A percentile compares a stretch with the other conserved stretches of the same genome.
Conservation (phyloP, 1,140 invertebrate species). For the Calephelis nemesis region DNA sequence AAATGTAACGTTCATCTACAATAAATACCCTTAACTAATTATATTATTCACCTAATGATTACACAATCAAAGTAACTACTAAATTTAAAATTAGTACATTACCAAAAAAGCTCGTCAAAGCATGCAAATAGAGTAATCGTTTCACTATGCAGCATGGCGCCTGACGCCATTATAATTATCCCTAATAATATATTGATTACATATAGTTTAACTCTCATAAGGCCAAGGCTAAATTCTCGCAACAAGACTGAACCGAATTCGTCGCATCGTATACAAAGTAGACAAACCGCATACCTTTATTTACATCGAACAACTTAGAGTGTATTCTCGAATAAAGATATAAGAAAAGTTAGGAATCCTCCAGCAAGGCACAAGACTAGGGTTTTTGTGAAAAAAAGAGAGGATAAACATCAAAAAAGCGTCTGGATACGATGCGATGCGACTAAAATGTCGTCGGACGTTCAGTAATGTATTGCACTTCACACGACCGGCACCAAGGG, state of each 20-base stretch:
- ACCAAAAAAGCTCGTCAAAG: constrained; percentile 78
- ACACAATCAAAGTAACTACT: constrained; percentile 76
- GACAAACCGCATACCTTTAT: constrained; percentile 21
- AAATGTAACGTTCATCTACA: constrained; percentile 75
- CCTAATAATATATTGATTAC: constrained; percentile 72
- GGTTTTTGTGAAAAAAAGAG: constrained; percentile 29
- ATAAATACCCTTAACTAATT: constrained; percentile 78
- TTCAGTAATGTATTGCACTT: constrained; percentile 51
- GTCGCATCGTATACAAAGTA: constrained; percentile 55
- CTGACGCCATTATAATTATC: constrained; percentile 52
- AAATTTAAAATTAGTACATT: constrained; percentile 77
- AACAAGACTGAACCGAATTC: constrained; percentile 65
- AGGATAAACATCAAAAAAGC: constrained; percentile 19
- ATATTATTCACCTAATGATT: constrained; percentile 74
- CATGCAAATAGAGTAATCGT: constrained; percentile 76
- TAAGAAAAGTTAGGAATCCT: constrained; percentile 26
- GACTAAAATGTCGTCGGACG: constrained; percentile 36
- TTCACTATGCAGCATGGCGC: constrained; percentile 73
- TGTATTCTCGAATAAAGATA: constrained; percentile 23
- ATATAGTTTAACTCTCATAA: constrained; percentile 76
- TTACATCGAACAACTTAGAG: constrained; percentile 21
- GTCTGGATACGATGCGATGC: constrained; percentile 36
- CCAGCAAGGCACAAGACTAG: constrained; percentile 71
- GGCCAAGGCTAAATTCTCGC: constrained; percentile 79
- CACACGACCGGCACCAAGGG: constrained; percentile 48